Evolutionary conservation across 2,888 invertebrate species (phyloP), one percentile per base, ranked within the genome.

Genomic region (Drosophila fungiperda): DNA sequence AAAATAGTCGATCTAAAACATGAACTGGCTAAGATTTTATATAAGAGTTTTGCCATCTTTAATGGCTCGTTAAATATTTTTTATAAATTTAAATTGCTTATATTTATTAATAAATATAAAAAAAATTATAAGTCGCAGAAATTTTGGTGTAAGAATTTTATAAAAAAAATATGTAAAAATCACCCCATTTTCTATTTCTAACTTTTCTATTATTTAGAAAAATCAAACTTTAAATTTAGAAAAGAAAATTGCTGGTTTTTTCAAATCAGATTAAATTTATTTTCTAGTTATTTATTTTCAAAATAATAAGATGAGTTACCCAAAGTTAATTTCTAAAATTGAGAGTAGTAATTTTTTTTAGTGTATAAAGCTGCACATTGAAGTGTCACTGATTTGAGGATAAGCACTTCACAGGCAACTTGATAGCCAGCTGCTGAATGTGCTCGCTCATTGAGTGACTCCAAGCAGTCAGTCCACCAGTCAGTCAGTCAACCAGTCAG

Each of bases 371-470:
- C 90, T 90, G 91, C 80, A 87, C 90, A 90, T 89, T 87, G 86
- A 90, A 87, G 91, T 90, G 91, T 90, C 87, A 87, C 90, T 90
- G 91, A 87, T 87, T 87, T 87, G 89, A 90, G 87, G 89, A 87
- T 90, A 87, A 87, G 87, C 86, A 87, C 91, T 87, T 89, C 90
- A 84, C 88, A 89, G 83, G 85, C 85, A 90, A 90, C 90, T 89
- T 86, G 86, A 86, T 90, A 89, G 90, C 90, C 74, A 15, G 45
- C 76, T 67, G 83, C 76, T 68, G 71, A 79, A 80, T 78, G 82
- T 65, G 71, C 60, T 63, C 72, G 73, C 69, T 66, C 73, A 42
- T 55, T 53, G 20, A 45, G 55, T 49, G 53, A 72, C 65, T 48
- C 48, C 68, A 62, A 42, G 67, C 65, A 55, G 42, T 64, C 66